Evolutionary conservation across 2,113 vertebrate species (phyloP), one percentile per base, ranked within the genome.

Genomic region (Antigone vipio): DNA sequence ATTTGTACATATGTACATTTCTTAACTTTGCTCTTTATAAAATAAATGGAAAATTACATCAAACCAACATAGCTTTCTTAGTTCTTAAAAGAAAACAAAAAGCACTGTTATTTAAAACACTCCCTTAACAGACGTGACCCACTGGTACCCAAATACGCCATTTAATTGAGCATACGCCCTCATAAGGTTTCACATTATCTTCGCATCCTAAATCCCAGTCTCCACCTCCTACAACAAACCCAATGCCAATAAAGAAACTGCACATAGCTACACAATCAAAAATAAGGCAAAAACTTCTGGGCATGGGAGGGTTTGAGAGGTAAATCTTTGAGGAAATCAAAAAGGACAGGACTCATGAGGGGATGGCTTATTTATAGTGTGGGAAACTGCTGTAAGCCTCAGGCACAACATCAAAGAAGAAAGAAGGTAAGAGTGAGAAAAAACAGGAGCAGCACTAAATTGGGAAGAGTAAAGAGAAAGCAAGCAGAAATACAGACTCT

Each of bases 321-420:
- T 24, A 91, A 93, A 89, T 52, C 81, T 76, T 76, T 45, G 78
- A 93, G 78, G 89, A 83, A 95, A 88, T 85, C 66, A 58, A 47
- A 53, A 77, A 59, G 85, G 93, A 85, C 71, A 94, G 84, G 87
- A 45, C 77, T 76, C 3, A 1, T 2, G 69, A 85, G 53, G 60
- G 62, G 73, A 52, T 4, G 53, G 74, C 53, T 94, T 87, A 95
- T 91, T 93, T 89, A 87, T 82, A 89, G 71, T 93, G 89, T 96
- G 94, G 94, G 90, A 93, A 96, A 94, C 71, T 76, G 81, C 88
- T 90, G 82, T 27, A 73, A 92, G 93, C 89, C 93, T 93, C 71
- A 79, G 92, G 95, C 90, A 96, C 75, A 85, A 92, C 85, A 94
- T 88, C 92, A 95, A 95, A 94, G 92, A 92, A 93, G 59, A 94